Conservation (phyloP, 2,888 invertebrate species). For the Lepidochitona cinerea region DNA sequence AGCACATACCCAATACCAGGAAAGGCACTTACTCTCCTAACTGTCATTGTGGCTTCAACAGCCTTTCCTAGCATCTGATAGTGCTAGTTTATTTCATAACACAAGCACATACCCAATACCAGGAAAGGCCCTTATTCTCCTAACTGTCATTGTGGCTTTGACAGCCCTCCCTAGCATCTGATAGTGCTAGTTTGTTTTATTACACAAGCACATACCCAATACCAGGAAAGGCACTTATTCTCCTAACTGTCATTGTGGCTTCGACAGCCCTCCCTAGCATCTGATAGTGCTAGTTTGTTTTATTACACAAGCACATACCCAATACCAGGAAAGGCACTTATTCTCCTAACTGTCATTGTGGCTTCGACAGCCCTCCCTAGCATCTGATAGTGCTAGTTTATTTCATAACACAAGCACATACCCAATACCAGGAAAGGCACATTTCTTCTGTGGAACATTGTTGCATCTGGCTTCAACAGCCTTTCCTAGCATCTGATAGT, state of each 20-base stretch:
- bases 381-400: background rate
- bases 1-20: background rate
- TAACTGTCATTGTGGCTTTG: background rate
- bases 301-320: background rate
- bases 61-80: no score
- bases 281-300: background rate
- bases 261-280: background rate
- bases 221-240: background rate
- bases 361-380: background rate
- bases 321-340: background rate
- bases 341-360: no score
- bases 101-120: background rate
- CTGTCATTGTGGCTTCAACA: no score
- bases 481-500: no score
- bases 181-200: background rate
- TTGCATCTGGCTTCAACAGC: no score
- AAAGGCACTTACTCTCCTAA: background rate
- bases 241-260: background rate
- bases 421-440: background rate
- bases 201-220: background rate
- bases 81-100: background rate
- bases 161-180: background rate
- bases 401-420: background rate
- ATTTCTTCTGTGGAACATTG: no score
- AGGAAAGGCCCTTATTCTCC: background rate